Conservation (phyloP, 2,797 vertebrate species). For the Euthynnus affinis region DNA sequence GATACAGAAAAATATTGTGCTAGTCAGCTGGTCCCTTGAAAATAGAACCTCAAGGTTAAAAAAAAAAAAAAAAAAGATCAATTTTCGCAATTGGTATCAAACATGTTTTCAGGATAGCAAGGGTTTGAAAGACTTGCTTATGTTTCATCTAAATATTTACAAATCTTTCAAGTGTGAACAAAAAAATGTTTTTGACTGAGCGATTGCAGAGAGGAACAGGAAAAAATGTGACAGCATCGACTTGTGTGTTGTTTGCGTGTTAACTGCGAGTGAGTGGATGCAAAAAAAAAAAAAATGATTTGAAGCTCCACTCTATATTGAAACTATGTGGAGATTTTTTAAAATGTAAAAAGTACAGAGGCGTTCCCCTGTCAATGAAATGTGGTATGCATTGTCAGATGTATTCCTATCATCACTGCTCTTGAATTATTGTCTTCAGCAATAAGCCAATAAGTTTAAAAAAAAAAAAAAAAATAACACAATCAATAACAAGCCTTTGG, state of each 20-base stretch:
- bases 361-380: conserved; percentile 25
- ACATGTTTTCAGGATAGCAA: not conserved
- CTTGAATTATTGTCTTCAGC: not conserved
- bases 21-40: not conserved
- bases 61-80: not conserved
- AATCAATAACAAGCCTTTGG: not conserved
- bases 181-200: too few relatives aligned
- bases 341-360: conserved; percentile 2
- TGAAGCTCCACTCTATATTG: not conserved
- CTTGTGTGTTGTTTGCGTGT: not conserved
- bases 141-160: not conserved
- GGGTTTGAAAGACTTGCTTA: not conserved
- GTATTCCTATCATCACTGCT: not conserved
- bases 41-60: not conserved
- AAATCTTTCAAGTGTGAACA: not conserved
- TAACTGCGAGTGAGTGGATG: not conserved
- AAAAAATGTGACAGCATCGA: conserved; percentile 1
- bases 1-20: not conserved
- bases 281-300: conserved; percentile 3
- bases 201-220: not conserved
- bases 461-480: too few relatives aligned
- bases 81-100: not conserved
- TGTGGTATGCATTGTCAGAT: conserved; percentile 10
- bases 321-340: not conserved
- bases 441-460: too few relatives aligned